Evolutionary conservation across 2,113 vertebrate species (phyloP), one percentile per base, ranked within the genome.

Genomic region (Typhlomys cinereus): DNA sequence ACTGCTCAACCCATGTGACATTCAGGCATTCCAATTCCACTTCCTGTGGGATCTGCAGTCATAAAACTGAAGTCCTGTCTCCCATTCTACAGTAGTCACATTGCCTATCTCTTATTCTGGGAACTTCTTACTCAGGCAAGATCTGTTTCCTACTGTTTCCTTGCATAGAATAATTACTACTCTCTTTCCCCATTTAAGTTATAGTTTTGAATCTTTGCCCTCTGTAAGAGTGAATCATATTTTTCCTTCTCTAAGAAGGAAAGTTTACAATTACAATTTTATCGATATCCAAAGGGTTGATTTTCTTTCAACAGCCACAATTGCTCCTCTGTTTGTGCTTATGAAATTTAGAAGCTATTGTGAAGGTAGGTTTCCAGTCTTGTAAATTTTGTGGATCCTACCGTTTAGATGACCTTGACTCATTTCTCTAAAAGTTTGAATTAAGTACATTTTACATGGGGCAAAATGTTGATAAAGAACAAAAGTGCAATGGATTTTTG

Each of bases 351-450:
- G n/a, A n/a, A n/a, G n/a, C n/a, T n/a, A 7, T 83, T 80, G 66
- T 23, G 66, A 88, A 78, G 61, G 57, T 31, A 57, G 31, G 3
- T 13, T 29, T 89, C 85, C 17, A 76, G 62, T 61, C 39, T 52
- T 71, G 6, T 1, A 62, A 48, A 17, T 31, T 89, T 92, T 34
- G 31, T 62, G 87, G 93, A 93, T 74, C 29, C 5, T 52, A 64
- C 14, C 6, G 7, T 46, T 78, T 85, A 81, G 34, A 46, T 76
- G 27, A 74, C 21, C 34, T 86, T 83, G 17, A 61, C 25, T 73
- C 21, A 14, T 71, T 76, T 92, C 20, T 90, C 69, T 85, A 52
- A 34, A 74, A 73, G 36, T 69, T 34, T 6, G 41, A 20, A 36
- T 50, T n/a, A 85, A 93, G 74, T 57, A 14, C 1, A 4, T 17